A percentile compares a stretch with the other conserved stretches of the same genome.
Evolutionary conservation across 2,797 vertebrate genomes (phyloP).

Genomic region (Characodon lateralis): DNA sequence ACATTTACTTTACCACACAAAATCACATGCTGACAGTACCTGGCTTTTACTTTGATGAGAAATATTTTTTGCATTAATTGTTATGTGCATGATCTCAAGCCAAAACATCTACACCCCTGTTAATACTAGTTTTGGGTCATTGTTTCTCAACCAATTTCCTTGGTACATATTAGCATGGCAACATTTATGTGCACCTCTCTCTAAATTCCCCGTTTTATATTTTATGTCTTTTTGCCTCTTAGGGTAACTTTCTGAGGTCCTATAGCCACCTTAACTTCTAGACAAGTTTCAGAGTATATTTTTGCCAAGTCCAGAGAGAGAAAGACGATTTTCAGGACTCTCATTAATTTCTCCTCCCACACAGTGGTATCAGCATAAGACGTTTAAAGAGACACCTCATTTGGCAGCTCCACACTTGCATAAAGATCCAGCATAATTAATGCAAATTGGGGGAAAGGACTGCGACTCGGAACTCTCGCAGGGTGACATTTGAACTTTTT

Average conservation of each 20-base stretch:
- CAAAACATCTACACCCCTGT: background rate
- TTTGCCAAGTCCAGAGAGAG: background rate
- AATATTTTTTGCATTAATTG: background rate
- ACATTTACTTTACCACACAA: background rate
- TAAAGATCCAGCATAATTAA: constrained; percentile 43
- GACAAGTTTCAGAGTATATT: constrained; percentile 10
- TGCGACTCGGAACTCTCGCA: constrained; percentile 8
- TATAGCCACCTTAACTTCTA: background rate
- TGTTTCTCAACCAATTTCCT: background rate
- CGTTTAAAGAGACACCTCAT: constrained; percentile 25
- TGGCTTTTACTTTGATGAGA: background rate
- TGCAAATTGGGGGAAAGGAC: constrained; percentile 28
- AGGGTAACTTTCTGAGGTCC: background rate
- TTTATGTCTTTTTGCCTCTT: background rate
- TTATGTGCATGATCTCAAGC: too few species aligned
- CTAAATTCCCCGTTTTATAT: background rate
- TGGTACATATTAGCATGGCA: background rate
- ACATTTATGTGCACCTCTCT: background rate
- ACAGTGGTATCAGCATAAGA: background rate
- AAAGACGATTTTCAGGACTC: constrained; percentile 15
- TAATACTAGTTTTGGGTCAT: background rate
- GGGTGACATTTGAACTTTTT: background rate
- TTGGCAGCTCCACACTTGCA: constrained; percentile 39
- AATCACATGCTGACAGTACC: background rate
- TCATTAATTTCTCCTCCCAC: constrained; percentile 22